Evolutionary conservation across 2,113 vertebrate species (phyloP).

Genomic region (Chauna torquata): DNA sequence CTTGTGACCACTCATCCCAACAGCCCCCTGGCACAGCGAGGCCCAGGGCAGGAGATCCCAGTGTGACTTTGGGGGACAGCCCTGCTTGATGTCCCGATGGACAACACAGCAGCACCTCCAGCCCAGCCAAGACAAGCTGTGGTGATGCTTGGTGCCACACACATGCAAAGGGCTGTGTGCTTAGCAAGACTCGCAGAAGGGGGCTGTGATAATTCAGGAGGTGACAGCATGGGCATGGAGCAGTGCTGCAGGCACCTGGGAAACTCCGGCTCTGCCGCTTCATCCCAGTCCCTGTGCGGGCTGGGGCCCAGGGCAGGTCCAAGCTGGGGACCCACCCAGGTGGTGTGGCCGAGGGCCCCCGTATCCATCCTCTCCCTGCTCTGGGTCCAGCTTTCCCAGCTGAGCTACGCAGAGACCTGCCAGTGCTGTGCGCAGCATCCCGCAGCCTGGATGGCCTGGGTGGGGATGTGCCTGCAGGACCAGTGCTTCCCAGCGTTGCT

Average conservation of each 20-base stretch:
- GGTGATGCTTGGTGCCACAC: neutral
- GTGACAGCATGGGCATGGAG: neutral
- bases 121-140: neutral
- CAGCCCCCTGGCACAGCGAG: too few relatives aligned
- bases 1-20: neutral
- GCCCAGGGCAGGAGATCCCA: neutral
- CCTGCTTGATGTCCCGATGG: too few relatives aligned
- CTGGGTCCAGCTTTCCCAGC: neutral
- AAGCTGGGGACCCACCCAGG: neutral
- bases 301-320: neutral
- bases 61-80: too few relatives aligned
- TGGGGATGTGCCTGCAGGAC: neutral
- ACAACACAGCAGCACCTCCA: neutral
- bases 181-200: neutral
- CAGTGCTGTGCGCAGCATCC: neutral
- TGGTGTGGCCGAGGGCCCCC: neutral
- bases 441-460: fast-evolving
- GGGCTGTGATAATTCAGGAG: neutral
- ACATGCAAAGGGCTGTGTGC: neutral
- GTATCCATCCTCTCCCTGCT: neutral
- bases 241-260: neutral
- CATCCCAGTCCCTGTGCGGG: neutral
- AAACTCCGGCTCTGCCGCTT: neutral
- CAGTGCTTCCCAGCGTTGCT: neutral
- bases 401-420: neutral